Conservation (phyloP, 2,888 invertebrate genomes). For the Mellilla xanthometata region DNA sequence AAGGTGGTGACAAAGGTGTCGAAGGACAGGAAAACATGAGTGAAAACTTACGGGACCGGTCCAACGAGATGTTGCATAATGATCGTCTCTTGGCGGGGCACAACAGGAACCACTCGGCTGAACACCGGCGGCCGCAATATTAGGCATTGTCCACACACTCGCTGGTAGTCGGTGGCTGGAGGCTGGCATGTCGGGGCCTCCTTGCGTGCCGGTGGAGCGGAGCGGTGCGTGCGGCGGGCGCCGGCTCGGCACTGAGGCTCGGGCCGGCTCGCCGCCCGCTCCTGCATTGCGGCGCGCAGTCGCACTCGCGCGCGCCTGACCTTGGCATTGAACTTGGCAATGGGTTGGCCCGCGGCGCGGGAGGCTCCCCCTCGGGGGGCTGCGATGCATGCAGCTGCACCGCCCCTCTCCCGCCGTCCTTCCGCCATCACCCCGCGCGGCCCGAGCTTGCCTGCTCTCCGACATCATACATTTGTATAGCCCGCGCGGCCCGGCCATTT, state of each 20-base stretch:
- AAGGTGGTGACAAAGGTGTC: background rate
- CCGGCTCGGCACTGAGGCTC: conserved; percentile 70
- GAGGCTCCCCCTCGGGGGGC: conserved; percentile 41
- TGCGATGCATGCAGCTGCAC: conserved; percentile 76
- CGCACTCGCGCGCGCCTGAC: conserved; percentile 86
- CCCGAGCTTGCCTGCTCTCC: conserved; percentile 24
- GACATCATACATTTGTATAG: conserved; percentile 34
- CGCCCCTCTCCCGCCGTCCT: conserved; percentile 64
- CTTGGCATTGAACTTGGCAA: conserved; percentile 93
- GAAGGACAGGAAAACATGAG: conserved; percentile 17
- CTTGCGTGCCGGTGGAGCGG: conserved; percentile 39
- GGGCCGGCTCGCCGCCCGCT: conserved; percentile 67
- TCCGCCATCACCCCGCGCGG: conserved; percentile 50
- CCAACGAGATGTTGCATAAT: conserved; percentile 65
- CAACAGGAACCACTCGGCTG: conserved; percentile 48
- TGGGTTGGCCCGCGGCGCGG: conserved; percentile 66
- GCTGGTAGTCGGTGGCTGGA: conserved; percentile 1
- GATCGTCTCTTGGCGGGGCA: conserved; percentile 46
- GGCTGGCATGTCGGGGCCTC: no score
- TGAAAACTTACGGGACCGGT: conserved; percentile 56
- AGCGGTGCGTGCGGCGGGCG: conserved; percentile 64
- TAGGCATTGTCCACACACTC: conserved; percentile 8
- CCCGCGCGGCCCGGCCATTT: conserved; percentile 28
- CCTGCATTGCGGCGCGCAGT: conserved; percentile 87
- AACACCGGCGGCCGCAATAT: conserved; percentile 36